A percentile compares a stretch with the other conserved stretches of the same genome.
These are phyloP conservation scores for Anorthoa munda DNA, from an alignment of 2,888 invertebrate species.

Conservation along the genomic window DNA sequence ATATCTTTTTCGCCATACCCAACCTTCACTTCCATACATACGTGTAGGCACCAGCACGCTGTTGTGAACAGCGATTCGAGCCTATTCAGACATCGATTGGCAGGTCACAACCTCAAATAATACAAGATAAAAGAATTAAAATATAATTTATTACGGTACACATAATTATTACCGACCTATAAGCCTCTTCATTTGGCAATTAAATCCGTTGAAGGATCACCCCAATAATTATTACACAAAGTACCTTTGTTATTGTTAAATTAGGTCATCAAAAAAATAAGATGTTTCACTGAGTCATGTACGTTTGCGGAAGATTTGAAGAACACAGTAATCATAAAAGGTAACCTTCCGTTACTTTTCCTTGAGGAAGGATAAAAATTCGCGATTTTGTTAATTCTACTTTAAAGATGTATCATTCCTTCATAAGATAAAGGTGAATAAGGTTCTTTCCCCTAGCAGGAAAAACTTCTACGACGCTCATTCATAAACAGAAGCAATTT, in stretches of 20 bases:
- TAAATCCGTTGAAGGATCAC: not conserved
- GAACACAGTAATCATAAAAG: not conserved
- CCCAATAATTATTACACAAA: not conserved
- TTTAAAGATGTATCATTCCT: not conserved
- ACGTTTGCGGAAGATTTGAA: conserved; percentile 16
- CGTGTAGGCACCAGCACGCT: no score
- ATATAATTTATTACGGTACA: no score
- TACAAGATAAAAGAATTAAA: no score
- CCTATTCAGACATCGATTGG: no score
- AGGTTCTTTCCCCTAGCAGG: conserved; percentile 17
- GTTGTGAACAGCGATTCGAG: no score
- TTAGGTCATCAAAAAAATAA: not conserved
- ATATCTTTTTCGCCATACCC: no score
- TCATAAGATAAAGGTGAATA: not conserved
- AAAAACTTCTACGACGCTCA: not conserved
- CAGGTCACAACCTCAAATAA: no score
- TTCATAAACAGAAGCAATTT: not conserved
- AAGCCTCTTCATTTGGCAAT: not conserved
- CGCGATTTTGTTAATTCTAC: not conserved
- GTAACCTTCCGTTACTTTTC: conserved; percentile 37
- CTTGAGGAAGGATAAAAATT: conserved; percentile 43
- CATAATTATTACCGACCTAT: no score
- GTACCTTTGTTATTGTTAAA: not conserved
- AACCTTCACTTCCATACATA: no score
- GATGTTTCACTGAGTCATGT: not conserved